Base-by-base conservation (phyloP, 2,113 vertebrate genomes). In the Corythaixoides concolor region DNA sequence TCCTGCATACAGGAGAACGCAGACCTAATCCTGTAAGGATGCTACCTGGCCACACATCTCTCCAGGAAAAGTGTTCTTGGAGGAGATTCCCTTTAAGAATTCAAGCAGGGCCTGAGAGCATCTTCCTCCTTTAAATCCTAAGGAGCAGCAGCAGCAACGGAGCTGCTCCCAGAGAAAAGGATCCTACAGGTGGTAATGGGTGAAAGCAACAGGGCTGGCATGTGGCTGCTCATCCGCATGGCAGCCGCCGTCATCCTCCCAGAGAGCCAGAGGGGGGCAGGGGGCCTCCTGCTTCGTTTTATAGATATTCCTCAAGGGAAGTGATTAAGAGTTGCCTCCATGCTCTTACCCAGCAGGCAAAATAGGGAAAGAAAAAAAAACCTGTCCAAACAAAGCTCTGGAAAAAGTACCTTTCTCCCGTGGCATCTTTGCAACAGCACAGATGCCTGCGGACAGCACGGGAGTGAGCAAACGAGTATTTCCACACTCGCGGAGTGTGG, bases 161-260 rank as follows among this genome's bases (percentile, higher is more conserved):
- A 37, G 17, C 55, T 58, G 12, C 68, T 50, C 43, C 10, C 26
- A 49, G 72, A 35, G 15, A 49, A 64, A 50, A 78, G 39, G 18
- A 77, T 70, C 39, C 27, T 52, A 5, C 5, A 14, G 27, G 68
- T 21, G 32, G 10, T 8, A 41, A 16, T 1, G 9, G 15, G 11
- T 58, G 43, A 66, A 66, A 91, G 41, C 16, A 79, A 8, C 15
- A 18, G 39, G 26, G 28, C 33, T 80, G 73, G 52, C 23, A 10
- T 2, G 14, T 20, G 58, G 45, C 58, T 76, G 47, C 59, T 49
- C 1, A 0, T 8, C 37, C 6, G 33, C 43, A 21, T 33, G 24
- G 11, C 47, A 9, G 32, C 27, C 6, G 11, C 49, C 0, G 0
- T 27, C n/a, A 8, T 50, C 59, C 16, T 79, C 28, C 66, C 11